Evolutionary conservation across 2,888 invertebrate genomes (phyloP).

Genomic region (Psococerastis gibbosa): DNA sequence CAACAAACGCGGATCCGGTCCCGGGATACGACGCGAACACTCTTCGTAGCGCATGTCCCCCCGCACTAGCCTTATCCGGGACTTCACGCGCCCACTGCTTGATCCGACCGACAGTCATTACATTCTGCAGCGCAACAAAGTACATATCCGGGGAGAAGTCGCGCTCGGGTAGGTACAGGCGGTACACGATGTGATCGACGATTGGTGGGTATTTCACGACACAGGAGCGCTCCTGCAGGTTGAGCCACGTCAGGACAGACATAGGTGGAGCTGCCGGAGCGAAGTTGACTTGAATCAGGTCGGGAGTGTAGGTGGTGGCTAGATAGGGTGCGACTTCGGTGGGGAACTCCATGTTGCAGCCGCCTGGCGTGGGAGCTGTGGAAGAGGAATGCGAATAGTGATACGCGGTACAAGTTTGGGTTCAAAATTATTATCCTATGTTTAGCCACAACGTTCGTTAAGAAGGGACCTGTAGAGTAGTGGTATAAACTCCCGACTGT

Average conservation of each 20-base stretch:
- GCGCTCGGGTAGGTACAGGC: slow-evolving; percentile 37
- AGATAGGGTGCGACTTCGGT: slow-evolving; percentile 41
- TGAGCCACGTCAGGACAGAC: not conserved
- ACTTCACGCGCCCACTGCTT: slow-evolving; percentile 26
- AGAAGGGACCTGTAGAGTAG: too few relatives aligned
- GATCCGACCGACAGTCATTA: slow-evolving; percentile 39
- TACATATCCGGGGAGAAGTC: slow-evolving; percentile 35
- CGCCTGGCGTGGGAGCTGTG: slow-evolving; percentile 58
- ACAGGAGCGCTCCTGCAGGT: not conserved
- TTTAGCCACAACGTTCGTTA: too few relatives aligned
- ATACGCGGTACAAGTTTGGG: slow-evolving; percentile 7
- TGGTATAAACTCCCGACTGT: too few relatives aligned
- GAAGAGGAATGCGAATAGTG: slow-evolving; percentile 13
- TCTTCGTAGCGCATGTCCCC: slow-evolving; percentile 25
- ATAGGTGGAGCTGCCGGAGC: slow-evolving; percentile 24
- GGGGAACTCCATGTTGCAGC: slow-evolving; percentile 51
- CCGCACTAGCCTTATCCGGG: slow-evolving; percentile 26
- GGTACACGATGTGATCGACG: slow-evolving; percentile 33
- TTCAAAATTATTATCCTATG: too few relatives aligned
- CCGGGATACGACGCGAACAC: slow-evolving; percentile 40
- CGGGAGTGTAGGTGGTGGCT: slow-evolving; percentile 24
- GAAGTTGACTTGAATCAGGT: slow-evolving; percentile 33
- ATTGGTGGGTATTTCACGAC: not conserved
- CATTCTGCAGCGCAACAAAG: slow-evolving; percentile 36
- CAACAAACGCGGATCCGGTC: slow-evolving; percentile 38